Evolutionary conservation across 1,140 invertebrate genomes (phyloP).

Genomic region (Drosophila ambigua): DNA sequence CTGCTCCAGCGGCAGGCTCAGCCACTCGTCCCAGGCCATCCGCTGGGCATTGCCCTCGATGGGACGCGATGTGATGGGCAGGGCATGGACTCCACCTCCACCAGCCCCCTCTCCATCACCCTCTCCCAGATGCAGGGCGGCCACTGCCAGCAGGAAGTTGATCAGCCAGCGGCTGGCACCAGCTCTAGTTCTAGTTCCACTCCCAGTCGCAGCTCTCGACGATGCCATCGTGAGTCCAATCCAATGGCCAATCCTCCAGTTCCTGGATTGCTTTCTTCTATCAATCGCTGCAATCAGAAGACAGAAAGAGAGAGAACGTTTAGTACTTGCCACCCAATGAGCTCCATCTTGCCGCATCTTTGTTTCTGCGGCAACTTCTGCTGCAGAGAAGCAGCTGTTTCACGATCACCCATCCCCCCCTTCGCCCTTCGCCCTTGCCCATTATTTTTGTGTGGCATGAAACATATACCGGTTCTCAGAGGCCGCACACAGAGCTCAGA

Average conservation of each 20-base stretch:
- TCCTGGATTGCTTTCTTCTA: not conserved
- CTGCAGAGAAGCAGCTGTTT: constrained; percentile 3
- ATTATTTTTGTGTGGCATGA: not conserved
- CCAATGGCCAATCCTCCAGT: constrained; percentile 10
- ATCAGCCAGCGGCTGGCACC: no score
- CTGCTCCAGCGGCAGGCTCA: constrained; percentile 64
- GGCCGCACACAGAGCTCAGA: constrained; percentile 17
- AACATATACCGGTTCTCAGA: constrained; percentile 36
- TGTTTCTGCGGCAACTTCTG: not conserved
- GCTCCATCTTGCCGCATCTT: not conserved
- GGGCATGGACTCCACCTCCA: constrained; percentile 9
- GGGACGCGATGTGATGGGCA: constrained; percentile 80
- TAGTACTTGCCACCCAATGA: constrained; percentile 11
- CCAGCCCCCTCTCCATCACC: no score
- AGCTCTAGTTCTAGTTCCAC: no score
- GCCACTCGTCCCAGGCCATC: constrained; percentile 79
- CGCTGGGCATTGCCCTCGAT: constrained; percentile 78
- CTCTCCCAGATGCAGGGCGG: no score
- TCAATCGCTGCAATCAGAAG: constrained; percentile 13
- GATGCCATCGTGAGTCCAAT: constrained; percentile 12
- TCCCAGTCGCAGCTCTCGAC: not conserved
- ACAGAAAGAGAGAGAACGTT: constrained; percentile 1
- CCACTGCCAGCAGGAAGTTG: constrained; percentile 20
- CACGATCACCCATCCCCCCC: constrained; percentile 16
- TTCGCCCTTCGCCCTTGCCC: not conserved